These are phyloP conservation scores for Trematomus bernacchii DNA, from an alignment of 2,797 vertebrate species.

Conservation along the genomic window DNA sequence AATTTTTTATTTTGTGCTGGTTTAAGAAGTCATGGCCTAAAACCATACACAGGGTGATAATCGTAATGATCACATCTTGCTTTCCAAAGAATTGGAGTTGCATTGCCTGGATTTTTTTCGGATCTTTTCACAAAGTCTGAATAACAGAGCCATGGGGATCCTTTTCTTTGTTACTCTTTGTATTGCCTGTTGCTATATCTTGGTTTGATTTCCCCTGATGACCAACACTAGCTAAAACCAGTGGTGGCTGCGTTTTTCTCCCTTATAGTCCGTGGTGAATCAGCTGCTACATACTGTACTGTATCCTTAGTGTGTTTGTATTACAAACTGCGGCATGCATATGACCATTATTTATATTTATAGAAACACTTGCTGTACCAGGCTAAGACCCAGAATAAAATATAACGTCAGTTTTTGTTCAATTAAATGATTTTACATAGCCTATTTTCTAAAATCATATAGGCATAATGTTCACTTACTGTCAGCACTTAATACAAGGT, in stretches of 20 bases:
- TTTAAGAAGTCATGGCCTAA: background rate
- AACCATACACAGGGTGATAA: background rate
- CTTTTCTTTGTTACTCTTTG: background rate
- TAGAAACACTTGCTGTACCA: slow-evolving; percentile 5
- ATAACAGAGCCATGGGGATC: background rate
- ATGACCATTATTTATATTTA: slow-evolving; percentile 11
- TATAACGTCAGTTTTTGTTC: slow-evolving; percentile 3
- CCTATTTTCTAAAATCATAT: background rate
- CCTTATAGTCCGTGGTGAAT: background rate
- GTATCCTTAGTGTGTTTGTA: background rate
- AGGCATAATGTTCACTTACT: slow-evolving; percentile 13
- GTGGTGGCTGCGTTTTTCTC: background rate
- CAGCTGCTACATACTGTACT: background rate
- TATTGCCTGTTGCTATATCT: background rate
- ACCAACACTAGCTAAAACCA: background rate
- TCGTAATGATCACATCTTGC: background rate
- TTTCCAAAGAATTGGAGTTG: background rate
- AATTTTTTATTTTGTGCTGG: background rate
- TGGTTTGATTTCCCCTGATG: slow-evolving; percentile 4
- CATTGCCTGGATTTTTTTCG: background rate
- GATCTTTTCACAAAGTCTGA: background rate
- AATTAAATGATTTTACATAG: background rate
- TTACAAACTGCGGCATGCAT: too few species aligned
- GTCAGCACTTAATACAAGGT: slow-evolving; percentile 6
- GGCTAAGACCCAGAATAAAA: slow-evolving; percentile 20